Evolutionary conservation across 2,113 vertebrate genomes (phyloP).

Genomic region (Phalacrocorax brasilianus): DNA sequence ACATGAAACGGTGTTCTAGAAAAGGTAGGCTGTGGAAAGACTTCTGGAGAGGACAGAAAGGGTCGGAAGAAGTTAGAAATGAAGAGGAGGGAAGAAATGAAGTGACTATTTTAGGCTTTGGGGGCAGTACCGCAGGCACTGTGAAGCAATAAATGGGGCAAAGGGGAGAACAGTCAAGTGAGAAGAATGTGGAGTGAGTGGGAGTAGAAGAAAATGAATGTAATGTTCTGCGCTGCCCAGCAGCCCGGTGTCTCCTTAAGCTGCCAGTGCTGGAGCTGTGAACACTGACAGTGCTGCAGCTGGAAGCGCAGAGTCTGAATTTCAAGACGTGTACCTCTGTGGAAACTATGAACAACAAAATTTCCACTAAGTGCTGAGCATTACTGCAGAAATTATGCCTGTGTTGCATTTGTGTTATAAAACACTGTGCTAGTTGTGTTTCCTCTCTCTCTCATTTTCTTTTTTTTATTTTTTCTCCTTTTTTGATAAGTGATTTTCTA

Average conservation of each 20-base stretch:
- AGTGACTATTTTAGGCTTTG: slow-evolving; percentile 37
- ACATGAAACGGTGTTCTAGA: neutral
- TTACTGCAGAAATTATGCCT: neutral
- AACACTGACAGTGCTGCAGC: neutral
- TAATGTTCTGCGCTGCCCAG: neutral
- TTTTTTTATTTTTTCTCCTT: neutral
- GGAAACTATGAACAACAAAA: neutral
- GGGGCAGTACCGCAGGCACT: neutral
- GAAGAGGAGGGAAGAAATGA: neutral
- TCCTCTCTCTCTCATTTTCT: neutral
- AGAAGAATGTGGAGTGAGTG: slow-evolving; percentile 65
- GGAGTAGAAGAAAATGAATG: slow-evolving; percentile 60
- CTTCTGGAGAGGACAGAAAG: neutral
- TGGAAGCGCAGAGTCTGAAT: neutral
- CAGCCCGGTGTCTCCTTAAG: slow-evolving; percentile 6
- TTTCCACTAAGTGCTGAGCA: neutral
- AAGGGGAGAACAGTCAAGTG: slow-evolving; percentile 62
- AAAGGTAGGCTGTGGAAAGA: neutral
- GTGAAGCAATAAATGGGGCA: slow-evolving; percentile 57
- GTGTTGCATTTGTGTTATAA: neutral
- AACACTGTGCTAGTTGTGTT: neutral
- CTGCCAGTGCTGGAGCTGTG: neutral
- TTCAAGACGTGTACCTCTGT: neutral
- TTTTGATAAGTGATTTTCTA: neutral
- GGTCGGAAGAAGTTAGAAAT: neutral